A percentile compares a stretch with the other conserved stretches of the same genome.
These are phyloP conservation scores for Timema cristinae DNA, from an alignment of 2,888 invertebrate species.

Conservation along the genomic window DNA sequence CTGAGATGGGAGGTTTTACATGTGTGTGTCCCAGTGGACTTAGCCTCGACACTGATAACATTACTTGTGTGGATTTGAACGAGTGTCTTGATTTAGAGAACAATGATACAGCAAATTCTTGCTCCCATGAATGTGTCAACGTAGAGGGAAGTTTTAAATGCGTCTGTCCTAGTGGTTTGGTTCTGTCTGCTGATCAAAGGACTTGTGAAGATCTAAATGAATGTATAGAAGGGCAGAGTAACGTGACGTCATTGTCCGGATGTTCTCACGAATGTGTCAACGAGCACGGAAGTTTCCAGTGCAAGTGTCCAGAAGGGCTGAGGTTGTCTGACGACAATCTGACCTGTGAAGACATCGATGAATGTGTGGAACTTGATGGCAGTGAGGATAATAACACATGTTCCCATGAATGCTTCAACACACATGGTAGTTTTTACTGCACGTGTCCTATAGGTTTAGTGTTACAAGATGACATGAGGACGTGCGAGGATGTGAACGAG, in stretches of 20 bases:
- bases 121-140: constrained; percentile 48
- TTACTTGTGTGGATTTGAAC: constrained; percentile 38
- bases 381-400: constrained; percentile 39
- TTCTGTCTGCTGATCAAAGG: constrained; percentile 39
- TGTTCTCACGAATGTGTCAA: constrained; percentile 29
- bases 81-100: constrained; percentile 27
- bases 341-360: constrained; percentile 40
- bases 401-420: constrained; percentile 49
- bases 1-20: constrained; percentile 45
- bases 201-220: constrained; percentile 29
- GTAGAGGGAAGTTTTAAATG: constrained; percentile 51
- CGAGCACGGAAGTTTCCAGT: constrained; percentile 27
- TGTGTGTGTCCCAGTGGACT: constrained; percentile 48
- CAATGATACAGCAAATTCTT: constrained; percentile 36
- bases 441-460: constrained; percentile 49
- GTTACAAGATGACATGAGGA: constrained; percentile 40
- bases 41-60: constrained; percentile 41
- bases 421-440: constrained; percentile 50
- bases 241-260: constrained; percentile 31
- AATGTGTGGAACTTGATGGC: constrained; percentile 40
- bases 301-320: constrained; percentile 26
- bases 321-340: constrained; percentile 21
- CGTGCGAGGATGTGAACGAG: constrained; percentile 47
- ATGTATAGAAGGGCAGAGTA: constrained; percentile 25
- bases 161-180: constrained; percentile 46